These are phyloP conservation scores for Heliconius aoede DNA, from an alignment of 2,888 invertebrate species.

Conservation along the genomic window DNA sequence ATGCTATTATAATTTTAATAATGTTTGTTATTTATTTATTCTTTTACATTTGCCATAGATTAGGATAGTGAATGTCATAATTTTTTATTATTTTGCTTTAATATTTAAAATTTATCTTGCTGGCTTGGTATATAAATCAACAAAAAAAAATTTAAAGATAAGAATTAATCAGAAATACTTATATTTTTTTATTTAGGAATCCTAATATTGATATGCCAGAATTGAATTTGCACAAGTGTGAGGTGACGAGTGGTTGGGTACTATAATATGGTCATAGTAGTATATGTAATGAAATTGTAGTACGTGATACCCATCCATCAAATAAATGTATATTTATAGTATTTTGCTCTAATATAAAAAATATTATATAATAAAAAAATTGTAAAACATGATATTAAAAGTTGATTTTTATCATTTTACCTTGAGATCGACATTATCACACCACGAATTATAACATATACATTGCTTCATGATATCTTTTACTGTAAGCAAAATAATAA, in stretches of 20 bases:
- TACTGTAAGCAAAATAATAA: not conserved
- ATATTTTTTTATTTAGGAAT: too few relatives aligned
- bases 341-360: too few relatives aligned
- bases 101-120: not conserved
- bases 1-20: not conserved
- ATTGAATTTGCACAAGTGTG: too few relatives aligned
- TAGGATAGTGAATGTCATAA: not conserved
- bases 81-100: not conserved
- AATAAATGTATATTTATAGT: too few relatives aligned
- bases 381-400: not conserved
- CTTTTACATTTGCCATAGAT: not conserved
- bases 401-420: not conserved
- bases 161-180: too few relatives aligned
- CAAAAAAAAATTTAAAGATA: not conserved
- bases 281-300: too few relatives aligned
- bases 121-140: not conserved
- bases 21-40: too few relatives aligned
- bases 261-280: too few relatives aligned
- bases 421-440: constrained; percentile 13
- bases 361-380: not conserved
- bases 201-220: too few relatives aligned
- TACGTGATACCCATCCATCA: too few relatives aligned
- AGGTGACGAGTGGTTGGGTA: too few relatives aligned
- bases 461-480: not conserved
- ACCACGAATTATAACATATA: not conserved